Conservation (phyloP, 2,797 vertebrate species). For the Adrianichthys oophorus region DNA sequence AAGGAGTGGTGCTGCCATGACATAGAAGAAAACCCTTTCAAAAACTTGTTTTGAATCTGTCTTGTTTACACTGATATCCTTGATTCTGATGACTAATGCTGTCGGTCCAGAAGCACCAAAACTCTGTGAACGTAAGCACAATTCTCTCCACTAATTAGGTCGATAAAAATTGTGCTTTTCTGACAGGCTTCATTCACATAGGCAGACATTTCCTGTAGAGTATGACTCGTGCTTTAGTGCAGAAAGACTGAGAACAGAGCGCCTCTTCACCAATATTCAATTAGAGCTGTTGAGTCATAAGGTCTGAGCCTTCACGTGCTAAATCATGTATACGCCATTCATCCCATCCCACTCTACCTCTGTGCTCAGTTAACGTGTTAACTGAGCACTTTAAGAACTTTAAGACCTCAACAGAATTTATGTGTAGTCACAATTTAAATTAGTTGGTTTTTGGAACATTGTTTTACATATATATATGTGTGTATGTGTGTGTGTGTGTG, state of each 20-base stretch:
- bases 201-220: slow-evolving; percentile 41
- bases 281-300: slow-evolving; percentile 72
- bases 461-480: no score
- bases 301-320: slow-evolving; percentile 54
- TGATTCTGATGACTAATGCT: slow-evolving; percentile 36
- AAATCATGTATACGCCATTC: slow-evolving; percentile 40
- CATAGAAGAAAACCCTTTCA: neutral
- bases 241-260: slow-evolving; percentile 30
- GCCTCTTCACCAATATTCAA: slow-evolving; percentile 50
- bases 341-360: slow-evolving; percentile 17
- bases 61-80: slow-evolving; percentile 13
- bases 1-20: slow-evolving; percentile 14
- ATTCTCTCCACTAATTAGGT: slow-evolving; percentile 46
- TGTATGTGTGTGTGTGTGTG: no score
- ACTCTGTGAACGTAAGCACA: slow-evolving; percentile 24
- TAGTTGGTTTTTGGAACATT: no score
- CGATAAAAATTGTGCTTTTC: slow-evolving; percentile 25
- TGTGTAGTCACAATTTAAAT: no score
- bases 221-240: slow-evolving; percentile 53
- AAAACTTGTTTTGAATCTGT: slow-evolving; percentile 25
- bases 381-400: no score
- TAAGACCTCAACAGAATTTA: no score
- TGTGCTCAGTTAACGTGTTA: slow-evolving; percentile 3
- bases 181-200: slow-evolving; percentile 68
- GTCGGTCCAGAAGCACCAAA: slow-evolving; percentile 19